Evolutionary conservation across 2,888 invertebrate species (phyloP), one percentile per base, ranked within the genome.

Genomic region (Idaea biselata): DNA sequence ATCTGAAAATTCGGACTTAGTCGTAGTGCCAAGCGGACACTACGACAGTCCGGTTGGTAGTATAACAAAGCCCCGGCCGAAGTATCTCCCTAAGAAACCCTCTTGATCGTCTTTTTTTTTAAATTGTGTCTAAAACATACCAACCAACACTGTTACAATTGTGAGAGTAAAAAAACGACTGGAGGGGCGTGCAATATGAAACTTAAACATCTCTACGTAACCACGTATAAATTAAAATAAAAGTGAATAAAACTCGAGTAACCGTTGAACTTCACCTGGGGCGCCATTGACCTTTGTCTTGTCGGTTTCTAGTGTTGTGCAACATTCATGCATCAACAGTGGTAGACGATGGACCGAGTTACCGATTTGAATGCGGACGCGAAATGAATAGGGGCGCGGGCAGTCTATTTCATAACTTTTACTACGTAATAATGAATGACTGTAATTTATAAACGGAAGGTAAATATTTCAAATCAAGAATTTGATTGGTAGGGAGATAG

Each of bases 321-420:
- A 86, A 86, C 73, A 69, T 63, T 60, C 63, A 65, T 68, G 68
- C 75, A 75, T 83, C 81, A 78, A 74, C 69, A 72, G 73, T 77
- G 78, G 80, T 82, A 80, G 79, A 81, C 44, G 44, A 84, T 83
- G 81, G 76, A 75, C 73, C 76, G 73, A 71, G 73, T 78, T 67
- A 73, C 67, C 71, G 72, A 78, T 85, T 85, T 83, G 79, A 79
- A 79, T 68, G 73, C 81, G 78, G 81, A 82, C 83, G 80, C 81
- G 76, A 67, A 56, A 58, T 67, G 79, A 83, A 83, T 85, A 86
- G 77, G 84, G 81, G 77, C 85, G 84, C 25, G 25, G 25, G 25
- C 25, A 25, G 81, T 63, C 68, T 71, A 83, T 89, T 88, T 87
- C 88, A 81, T 87, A 89, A 89, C 78, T 59, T 16, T 55, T 16